These are phyloP conservation scores for Leptodactylus fallax DNA, from an alignment of 2,797 vertebrate species.

Conservation along the genomic window DNA sequence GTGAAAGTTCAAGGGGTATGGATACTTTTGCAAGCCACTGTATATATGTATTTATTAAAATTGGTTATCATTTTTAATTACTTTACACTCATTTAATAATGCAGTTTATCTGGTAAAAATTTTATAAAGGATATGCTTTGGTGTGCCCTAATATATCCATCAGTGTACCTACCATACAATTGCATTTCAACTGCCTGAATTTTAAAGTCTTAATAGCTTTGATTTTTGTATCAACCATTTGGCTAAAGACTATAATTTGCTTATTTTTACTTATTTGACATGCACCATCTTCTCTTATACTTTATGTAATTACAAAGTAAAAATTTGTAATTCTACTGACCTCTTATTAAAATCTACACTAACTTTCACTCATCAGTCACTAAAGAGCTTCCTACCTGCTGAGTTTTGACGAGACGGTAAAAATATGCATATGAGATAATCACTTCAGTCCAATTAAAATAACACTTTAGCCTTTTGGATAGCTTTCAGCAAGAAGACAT, in stretches of 20 bases:
- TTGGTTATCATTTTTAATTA: no score
- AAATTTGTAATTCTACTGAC: conserved; percentile 76
- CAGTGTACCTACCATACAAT: no score
- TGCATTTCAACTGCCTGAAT: no score
- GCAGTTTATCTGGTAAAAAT: no score
- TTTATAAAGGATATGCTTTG: no score
- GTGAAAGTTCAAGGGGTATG: no score
- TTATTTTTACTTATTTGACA: conserved; percentile 70
- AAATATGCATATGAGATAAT: conserved; percentile 71
- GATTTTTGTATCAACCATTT: conserved; percentile 1
- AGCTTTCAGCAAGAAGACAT: conserved; percentile 65
- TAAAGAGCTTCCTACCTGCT: conserved; percentile 68
- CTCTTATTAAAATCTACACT: conserved; percentile 70
- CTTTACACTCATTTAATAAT: no score
- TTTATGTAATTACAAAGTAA: conserved; percentile 69
- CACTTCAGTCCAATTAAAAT: conserved; percentile 73
- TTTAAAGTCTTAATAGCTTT: background rate
- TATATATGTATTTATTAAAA: no score
- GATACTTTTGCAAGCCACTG: no score
- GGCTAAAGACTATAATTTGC: conserved; percentile 63
- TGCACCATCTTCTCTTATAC: conserved; percentile 65
- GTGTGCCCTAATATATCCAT: no score
- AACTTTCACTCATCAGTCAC: conserved; percentile 66
- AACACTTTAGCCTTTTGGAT: conserved; percentile 68
- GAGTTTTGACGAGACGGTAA: conserved; percentile 73